These are phyloP conservation scores for Laothoe populi DNA, from an alignment of 2,888 invertebrate genomes.

Conservation along the genomic window DNA sequence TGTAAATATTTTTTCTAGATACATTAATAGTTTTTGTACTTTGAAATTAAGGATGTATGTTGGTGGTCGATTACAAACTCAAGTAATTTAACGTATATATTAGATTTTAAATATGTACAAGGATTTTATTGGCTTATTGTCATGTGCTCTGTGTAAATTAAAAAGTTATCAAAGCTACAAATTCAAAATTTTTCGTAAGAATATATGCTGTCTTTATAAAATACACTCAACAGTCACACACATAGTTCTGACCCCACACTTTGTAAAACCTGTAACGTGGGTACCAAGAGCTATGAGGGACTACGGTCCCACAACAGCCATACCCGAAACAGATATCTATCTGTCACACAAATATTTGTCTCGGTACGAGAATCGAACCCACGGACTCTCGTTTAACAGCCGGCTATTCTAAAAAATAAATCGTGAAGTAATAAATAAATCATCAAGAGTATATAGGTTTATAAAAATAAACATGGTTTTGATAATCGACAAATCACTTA, in stretches of 20 bases:
- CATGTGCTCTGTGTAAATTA: too few relatives aligned
- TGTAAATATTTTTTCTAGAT: slow-evolving; percentile 68
- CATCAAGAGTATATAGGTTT: background rate
- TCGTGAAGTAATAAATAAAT: background rate
- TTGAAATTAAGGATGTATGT: slow-evolving; percentile 47
- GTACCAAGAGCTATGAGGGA: too few relatives aligned
- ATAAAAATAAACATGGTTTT: background rate
- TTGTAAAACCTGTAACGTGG: too few relatives aligned
- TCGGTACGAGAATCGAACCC: too few relatives aligned
- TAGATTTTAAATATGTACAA: background rate
- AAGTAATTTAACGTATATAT: background rate
- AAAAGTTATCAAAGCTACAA: background rate
- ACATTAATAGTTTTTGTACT: slow-evolving; percentile 69
- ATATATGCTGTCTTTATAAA: background rate
- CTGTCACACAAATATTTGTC: too few relatives aligned
- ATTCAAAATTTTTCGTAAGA: too few relatives aligned
- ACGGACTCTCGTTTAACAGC: too few relatives aligned
- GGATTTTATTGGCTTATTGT: background rate
- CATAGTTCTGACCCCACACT: too few relatives aligned
- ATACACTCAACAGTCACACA: too few relatives aligned
- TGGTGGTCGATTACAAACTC: background rate
- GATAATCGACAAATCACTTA: slow-evolving; percentile 39
- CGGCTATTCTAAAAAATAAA: background rate
- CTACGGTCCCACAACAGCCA: too few relatives aligned
- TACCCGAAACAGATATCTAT: too few relatives aligned